These are phyloP conservation scores for Caradrina clavipalpis DNA, from an alignment of 2,888 invertebrate species.

Conservation along the genomic window DNA sequence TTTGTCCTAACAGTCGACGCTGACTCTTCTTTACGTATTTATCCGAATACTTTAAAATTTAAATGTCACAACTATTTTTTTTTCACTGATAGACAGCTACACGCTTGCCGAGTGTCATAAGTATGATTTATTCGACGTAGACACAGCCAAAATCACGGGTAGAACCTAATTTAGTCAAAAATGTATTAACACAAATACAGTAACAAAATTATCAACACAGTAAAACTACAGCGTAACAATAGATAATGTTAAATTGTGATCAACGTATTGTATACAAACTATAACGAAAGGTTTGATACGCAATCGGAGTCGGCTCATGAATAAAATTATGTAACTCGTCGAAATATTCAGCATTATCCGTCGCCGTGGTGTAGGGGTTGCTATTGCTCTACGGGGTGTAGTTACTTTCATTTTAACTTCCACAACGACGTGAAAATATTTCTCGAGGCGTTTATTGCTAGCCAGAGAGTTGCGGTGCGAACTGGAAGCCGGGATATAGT, in stretches of 20 bases:
- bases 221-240: constrained; percentile 46
- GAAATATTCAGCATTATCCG: constrained; percentile 85
- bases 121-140: too few relatives aligned
- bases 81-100: too few relatives aligned
- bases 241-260: constrained; percentile 50
- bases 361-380: constrained; percentile 76
- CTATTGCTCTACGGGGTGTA: constrained; percentile 87
- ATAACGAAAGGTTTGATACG: constrained; percentile 76
- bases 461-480: constrained; percentile 81
- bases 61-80: too few relatives aligned
- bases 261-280: constrained; percentile 67
- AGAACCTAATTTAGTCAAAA: neutral
- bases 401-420: constrained; percentile 90
- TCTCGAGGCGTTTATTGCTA: constrained; percentile 87
- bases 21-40: too few relatives aligned
- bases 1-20: too few relatives aligned
- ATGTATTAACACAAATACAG: neutral
- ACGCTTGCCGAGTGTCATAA: too few relatives aligned
- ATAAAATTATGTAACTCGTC: constrained; percentile 86
- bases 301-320: constrained; percentile 82
- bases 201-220: constrained; percentile 13
- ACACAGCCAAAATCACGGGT: too few relatives aligned
- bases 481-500: constrained; percentile 67
- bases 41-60: too few relatives aligned
- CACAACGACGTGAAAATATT: constrained; percentile 90